Base-by-base conservation (phyloP, 2,797 vertebrate genomes). In the Catostomus latipinnis region DNA sequence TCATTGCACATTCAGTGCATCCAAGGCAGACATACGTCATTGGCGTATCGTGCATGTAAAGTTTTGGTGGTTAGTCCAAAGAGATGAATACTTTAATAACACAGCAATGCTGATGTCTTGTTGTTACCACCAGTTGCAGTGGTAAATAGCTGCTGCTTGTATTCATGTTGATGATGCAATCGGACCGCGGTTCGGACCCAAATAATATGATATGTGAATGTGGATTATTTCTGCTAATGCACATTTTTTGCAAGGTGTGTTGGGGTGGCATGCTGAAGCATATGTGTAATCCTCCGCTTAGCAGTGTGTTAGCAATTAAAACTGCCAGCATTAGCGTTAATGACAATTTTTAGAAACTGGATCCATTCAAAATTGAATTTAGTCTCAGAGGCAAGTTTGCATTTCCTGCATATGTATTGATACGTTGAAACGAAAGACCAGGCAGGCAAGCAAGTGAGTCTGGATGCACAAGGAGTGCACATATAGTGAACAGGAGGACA, bases 291-390 rank as follows among this genome's bases (percentile, higher is more conserved):
- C 77, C 83, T 85, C 79, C 84, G 78, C 86, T 87, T 88, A 87
- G 88, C 82, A 81, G 62, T 48, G 8, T 61, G 66, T 86, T 82
- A 71, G 82, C 89, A 90, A 92, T 91, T 91, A 88, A 82, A 80
- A 82, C 83, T 76, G 78, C 81, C 81, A 49, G 71, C 80, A 83
- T 71, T 79, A 81, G 87, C 74, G 88, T 87, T 88, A 87, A 86
- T 85, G 82, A 80, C 81, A 78, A 46, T 85, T 85, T 83, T 68
- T 53, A 74, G 56, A 60, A 78, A 60, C 67, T 73, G 46, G 57
- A 83, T 83, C 79, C 74, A 69, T 79, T 68, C 6, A 56, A 73
- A 85, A 83, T 79, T 73, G 61, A 76, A 78, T 58, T 12, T 16
- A 63, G 56, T 78, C 72, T 68, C 63, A 12, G 73, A 53, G 77